Evolutionary conservation across 2,888 invertebrate species (phyloP).

Genomic region (Pristionchus arcanus): DNA sequence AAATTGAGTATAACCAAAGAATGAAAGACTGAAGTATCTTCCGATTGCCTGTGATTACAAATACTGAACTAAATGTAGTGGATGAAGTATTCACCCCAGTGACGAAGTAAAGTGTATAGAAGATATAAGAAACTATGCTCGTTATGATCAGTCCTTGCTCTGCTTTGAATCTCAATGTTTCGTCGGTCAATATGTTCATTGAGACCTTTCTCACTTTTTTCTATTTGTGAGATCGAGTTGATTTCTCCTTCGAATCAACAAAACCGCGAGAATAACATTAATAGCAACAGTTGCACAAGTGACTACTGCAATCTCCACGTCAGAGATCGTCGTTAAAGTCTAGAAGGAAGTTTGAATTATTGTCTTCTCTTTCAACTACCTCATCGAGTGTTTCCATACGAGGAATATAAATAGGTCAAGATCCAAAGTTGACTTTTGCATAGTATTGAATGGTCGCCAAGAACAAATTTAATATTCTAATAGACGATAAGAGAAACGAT

Average conservation of each 20-base stretch:
- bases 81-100: not conserved
- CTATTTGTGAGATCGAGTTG: not conserved
- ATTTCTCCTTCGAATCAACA: not conserved
- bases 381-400: not conserved
- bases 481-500: not conserved
- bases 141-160: slow-evolving; percentile 17
- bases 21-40: not conserved
- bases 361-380: not conserved
- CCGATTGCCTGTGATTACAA: not conserved
- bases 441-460: not conserved
- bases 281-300: not conserved
- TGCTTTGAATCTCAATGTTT: not conserved
- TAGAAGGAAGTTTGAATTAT: not conserved
- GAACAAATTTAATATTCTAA: not conserved
- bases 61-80: not conserved
- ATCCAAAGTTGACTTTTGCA: not conserved
- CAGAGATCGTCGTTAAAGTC: not conserved
- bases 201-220: not conserved
- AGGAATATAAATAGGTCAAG: not conserved
- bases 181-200: too few relatives aligned
- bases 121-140: not conserved
- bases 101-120: not conserved
- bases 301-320: not conserved
- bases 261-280: not conserved
- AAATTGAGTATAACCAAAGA: slow-evolving; percentile 19